phyloP scores from a whole-genome alignment of 2,797 vertebrate genomes.

The Numenius phaeopus region DNA sequence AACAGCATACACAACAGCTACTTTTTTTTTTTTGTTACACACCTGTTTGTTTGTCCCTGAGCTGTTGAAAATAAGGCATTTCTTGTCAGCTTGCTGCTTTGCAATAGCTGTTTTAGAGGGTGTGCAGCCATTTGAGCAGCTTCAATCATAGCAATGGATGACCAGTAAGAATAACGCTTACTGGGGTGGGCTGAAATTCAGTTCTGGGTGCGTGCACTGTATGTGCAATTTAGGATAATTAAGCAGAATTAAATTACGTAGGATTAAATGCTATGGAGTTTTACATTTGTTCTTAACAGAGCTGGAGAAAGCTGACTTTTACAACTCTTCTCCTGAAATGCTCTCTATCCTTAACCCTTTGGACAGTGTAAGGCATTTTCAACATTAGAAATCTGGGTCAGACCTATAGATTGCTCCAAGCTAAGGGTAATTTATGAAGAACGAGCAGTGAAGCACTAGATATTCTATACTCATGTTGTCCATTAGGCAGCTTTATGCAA shows the following conservation, averaged over 20 bases:
- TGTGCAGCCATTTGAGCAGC: neutral
- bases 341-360: neutral
- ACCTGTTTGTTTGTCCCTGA: neutral
- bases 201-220: neutral
- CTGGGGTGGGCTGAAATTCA: no score
- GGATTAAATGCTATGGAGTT: neutral
- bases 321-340: neutral
- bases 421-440: neutral
- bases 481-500: neutral
- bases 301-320: neutral
- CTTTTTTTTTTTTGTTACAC: neutral
- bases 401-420: neutral
- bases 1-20: neutral
- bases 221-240: neutral
- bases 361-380: neutral
- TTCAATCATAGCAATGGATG: accelerated
- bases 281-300: neutral
- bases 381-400: neutral
- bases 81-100: neutral
- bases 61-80: neutral
- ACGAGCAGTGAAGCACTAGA: neutral
- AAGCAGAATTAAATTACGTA: neutral
- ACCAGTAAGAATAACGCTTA: neutral
- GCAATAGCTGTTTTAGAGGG: neutral
- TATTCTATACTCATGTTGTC: neutral